phyloP scores from a whole-genome alignment of 2,888 invertebrate genomes.

The Xestia c-nigrum region DNA sequence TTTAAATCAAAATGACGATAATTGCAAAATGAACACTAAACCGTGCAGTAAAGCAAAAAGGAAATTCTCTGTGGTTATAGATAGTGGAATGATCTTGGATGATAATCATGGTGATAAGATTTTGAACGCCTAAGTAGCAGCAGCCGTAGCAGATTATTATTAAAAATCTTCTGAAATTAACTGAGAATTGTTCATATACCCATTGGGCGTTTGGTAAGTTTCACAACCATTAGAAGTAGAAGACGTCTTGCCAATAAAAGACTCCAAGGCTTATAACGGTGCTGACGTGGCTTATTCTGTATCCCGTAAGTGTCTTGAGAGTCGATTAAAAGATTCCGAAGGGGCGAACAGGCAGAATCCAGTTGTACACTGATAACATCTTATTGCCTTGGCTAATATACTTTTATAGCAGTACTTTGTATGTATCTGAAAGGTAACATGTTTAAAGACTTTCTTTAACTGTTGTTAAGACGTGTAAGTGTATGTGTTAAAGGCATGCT shows the following conservation, averaged over 20 bases:
- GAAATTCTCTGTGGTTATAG: neutral
- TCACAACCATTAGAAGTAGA: neutral
- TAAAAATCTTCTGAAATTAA: neutral
- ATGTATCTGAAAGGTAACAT: constrained; percentile 1
- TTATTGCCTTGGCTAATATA: constrained; percentile 22
- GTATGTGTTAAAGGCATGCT: neutral
- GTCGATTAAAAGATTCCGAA: constrained; percentile 43
- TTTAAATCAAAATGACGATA: neutral
- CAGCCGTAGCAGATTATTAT: too few relatives aligned
- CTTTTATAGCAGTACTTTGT: constrained; percentile 17
- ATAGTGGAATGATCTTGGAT: neutral
- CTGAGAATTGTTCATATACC: neutral
- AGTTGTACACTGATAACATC: constrained; percentile 39
- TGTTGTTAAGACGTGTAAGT: neutral
- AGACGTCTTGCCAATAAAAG: neutral
- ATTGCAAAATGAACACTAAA: neutral
- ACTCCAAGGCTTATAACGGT: constrained; percentile 5
- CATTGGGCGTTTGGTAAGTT: neutral
- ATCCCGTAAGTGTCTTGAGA: constrained; percentile 8
- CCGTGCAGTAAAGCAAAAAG: neutral
- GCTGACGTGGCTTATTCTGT: neutral
- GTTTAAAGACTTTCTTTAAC: neutral
- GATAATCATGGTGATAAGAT: neutral
- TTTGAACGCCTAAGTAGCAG: too few relatives aligned
- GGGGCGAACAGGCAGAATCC: constrained; percentile 15